These are phyloP conservation scores for Smittia aterrima DNA, from an alignment of 2,888 invertebrate species.

Conservation along the genomic window DNA sequence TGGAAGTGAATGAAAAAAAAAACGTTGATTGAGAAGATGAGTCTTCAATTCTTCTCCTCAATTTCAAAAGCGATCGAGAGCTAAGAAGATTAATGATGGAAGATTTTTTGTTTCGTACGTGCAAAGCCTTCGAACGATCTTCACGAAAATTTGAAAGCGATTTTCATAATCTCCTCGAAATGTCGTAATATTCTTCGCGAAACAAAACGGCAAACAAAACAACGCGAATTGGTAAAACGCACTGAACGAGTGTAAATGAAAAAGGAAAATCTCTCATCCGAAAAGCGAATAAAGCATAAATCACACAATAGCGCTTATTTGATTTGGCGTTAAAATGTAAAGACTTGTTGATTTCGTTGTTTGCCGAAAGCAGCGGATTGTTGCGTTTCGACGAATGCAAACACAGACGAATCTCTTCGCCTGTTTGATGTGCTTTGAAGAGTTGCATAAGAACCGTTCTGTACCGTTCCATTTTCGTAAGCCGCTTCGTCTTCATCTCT, in stretches of 20 bases:
- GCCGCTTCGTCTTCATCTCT: background rate
- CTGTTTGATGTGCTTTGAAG: constrained; percentile 12
- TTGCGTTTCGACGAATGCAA: constrained; percentile 15
- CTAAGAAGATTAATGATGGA: constrained; percentile 5
- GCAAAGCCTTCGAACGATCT: background rate
- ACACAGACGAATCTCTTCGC: constrained; percentile 9
- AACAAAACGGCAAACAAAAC: background rate
- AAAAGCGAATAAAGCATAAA: background rate
- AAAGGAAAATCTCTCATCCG: constrained; percentile 37
- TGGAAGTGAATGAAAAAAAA: background rate
- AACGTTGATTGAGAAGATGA: background rate
- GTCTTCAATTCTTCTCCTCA: background rate
- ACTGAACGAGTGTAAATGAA: constrained; percentile 29
- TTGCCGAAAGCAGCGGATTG: background rate
- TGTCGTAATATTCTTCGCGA: constrained; percentile 26
- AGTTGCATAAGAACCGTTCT: constrained; percentile 41
- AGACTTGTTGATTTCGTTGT: background rate
- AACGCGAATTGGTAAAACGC: background rate
- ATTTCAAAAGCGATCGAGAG: background rate
- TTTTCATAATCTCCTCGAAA: background rate
- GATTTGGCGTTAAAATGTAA: constrained; percentile 9
- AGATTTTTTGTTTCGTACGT: background rate
- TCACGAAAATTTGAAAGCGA: background rate
- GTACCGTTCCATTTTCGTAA: constrained; percentile 12
- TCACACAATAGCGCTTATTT: constrained; percentile 14